Base-by-base conservation (phyloP, 2,888 invertebrate genomes). In the Craniophora ligustri region DNA sequence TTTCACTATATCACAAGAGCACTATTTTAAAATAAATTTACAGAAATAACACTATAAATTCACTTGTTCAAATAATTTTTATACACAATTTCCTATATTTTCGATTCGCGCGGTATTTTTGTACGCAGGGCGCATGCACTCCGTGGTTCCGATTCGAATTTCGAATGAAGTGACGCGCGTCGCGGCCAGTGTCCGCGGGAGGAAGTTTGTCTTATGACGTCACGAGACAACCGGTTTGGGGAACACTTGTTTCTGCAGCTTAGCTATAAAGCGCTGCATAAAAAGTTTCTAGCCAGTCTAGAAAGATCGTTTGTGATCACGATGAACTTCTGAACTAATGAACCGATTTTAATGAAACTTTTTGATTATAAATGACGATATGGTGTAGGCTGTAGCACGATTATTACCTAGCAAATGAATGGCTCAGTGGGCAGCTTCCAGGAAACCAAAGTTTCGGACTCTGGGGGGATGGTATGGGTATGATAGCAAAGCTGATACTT, bases 171-270 rank as follows among this genome's bases (percentile, higher is more conserved):
- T 72, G 59, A 63, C 59, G 72, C 63, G 63, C 30, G 61, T 30
- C 51, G 45, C 40, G 35, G 32, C 44, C 31, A n/a, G 26, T n/a
- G 15, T 18, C 31, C 10, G 23, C 44, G 7, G 21, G 48, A 70
- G 57, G 60, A 36, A 58, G 58, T 69, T 67, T 68, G 65, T 64
- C 50, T 49, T 44, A 50, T 77, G 78, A 78, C 77, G 78, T 79
- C 73, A 75, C 10, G 23, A 14, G 31, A 26, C 36, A 78, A 81
- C 81, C 75, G 79, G 79, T 79, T n/a, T 73, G 47, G 19, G 40
- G 61, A 51, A 42, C 34, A 36, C 40, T 23, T 23, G 30, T 2
- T 26, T 21, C 23, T 39, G 23, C 13, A 23, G n/a, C 4, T 14
- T 1, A 51, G 61, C 40, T 11, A 1, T 45, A 18, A 53, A 63